phyloP scores from a whole-genome alignment of 2,113 vertebrate genomes.

The Egretta garzetta region DNA sequence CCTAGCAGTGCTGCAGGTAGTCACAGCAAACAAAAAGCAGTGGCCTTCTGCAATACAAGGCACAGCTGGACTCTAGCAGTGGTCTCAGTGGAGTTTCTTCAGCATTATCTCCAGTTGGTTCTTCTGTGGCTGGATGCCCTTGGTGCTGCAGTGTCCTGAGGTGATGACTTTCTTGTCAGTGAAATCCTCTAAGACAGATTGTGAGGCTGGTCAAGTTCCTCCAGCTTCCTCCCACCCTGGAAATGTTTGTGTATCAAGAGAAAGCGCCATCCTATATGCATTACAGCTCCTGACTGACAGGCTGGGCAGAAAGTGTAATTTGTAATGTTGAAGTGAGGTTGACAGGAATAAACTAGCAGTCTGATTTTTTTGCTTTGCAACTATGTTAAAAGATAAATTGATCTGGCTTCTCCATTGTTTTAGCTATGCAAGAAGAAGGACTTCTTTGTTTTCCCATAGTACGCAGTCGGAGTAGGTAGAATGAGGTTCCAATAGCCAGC shows the following conservation, averaged over 20 bases:
- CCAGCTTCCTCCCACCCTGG: neutral
- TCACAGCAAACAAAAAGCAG: neutral
- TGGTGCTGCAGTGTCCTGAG: neutral
- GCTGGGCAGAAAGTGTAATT: neutral
- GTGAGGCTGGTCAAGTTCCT: neutral
- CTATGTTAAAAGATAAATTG: constrained; percentile 23
- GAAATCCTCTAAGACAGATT: neutral
- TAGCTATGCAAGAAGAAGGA: neutral
- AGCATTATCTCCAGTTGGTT: neutral
- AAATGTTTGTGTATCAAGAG: constrained; percentile 18
- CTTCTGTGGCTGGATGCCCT: neutral
- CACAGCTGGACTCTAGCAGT: neutral
- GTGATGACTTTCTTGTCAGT: neutral
- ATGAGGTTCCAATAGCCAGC: neutral
- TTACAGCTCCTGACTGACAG: constrained; percentile 17
- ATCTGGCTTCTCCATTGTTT: neutral
- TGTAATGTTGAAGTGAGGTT: constrained; percentile 25
- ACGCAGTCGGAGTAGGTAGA: neutral
- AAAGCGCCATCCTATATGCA: neutral
- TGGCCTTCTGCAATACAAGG: neutral
- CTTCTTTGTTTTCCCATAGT: neutral
- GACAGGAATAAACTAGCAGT: constrained; percentile 36
- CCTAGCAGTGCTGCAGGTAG: neutral
- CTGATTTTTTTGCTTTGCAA: constrained; percentile 20
- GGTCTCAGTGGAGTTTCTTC: neutral